A percentile compares a stretch with the other conserved stretches of the same genome.
Evolutionary conservation across 2,797 vertebrate genomes (phyloP).

Genomic region (Muscicapa striata): DNA sequence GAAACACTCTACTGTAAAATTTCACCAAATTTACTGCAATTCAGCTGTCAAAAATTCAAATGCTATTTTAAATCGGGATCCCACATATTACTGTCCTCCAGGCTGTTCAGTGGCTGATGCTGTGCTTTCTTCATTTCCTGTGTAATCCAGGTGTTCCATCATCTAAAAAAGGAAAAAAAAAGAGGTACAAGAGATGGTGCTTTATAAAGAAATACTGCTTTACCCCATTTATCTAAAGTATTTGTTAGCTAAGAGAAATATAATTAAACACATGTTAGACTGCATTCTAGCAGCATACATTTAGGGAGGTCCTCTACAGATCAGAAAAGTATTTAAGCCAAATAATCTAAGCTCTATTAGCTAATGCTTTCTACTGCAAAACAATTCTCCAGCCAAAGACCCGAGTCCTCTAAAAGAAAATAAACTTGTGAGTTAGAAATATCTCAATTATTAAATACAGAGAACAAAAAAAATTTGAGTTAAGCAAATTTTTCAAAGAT

Average conservation of each 20-base stretch:
- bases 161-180: constrained; percentile 58
- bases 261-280: constrained; percentile 4
- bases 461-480: not conserved
- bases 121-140: constrained; percentile 76
- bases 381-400: not conserved
- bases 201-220: not conserved
- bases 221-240: not conserved
- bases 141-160: constrained; percentile 77
- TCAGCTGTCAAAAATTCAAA: constrained; percentile 58
- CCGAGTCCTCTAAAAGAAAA: not conserved
- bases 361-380: not conserved
- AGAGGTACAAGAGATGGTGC: not conserved
- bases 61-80: constrained; percentile 12
- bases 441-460: not conserved
- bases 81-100: constrained; percentile 56
- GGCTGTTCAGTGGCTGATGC: constrained; percentile 54
- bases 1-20: constrained; percentile 63
- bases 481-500: not conserved
- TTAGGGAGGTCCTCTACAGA: not conserved
- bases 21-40: constrained; percentile 51
- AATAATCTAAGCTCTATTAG: constrained; percentile 6
- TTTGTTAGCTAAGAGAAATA: constrained; percentile 47
- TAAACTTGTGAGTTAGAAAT: not conserved
- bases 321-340: not conserved
- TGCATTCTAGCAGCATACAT: constrained; percentile 11